These are phyloP conservation scores for Leptoteleia sp. DNA, from an alignment of 1,140 invertebrate species.

Conservation along the genomic window DNA sequence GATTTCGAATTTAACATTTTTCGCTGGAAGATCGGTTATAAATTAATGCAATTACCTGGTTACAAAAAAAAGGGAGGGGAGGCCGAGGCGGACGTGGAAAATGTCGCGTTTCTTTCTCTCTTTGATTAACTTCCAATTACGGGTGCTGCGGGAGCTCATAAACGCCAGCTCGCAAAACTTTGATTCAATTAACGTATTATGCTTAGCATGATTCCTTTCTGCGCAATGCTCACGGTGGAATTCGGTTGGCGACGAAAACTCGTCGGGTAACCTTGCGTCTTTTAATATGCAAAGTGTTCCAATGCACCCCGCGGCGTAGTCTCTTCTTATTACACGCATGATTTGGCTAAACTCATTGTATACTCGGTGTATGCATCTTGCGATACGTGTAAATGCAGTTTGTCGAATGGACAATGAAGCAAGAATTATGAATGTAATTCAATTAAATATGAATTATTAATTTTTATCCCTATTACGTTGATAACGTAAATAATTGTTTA, in stretches of 20 bases:
- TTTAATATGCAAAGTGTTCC: conserved; percentile 77
- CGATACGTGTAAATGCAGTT: conserved; percentile 43
- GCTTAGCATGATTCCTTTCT: conserved; percentile 43
- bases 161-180: conserved; percentile 55
- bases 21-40: conserved; percentile 70
- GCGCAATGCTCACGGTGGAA: conserved; percentile 12
- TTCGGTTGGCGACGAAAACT: conserved; percentile 38
- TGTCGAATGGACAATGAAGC: conserved; percentile 1
- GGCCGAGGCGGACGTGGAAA: conserved; percentile 4
- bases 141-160: conserved; percentile 52
- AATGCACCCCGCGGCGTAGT: conserved; percentile 55
- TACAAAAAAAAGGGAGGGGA: conserved; percentile 3
- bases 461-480: conserved; percentile 4
- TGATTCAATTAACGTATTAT: conserved; percentile 66
- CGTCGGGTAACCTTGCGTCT: conserved; percentile 65
- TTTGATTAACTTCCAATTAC: conserved; percentile 68
- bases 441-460: conserved; percentile 15
- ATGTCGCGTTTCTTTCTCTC: conserved; percentile 34
- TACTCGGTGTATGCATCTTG: conserved; percentile 39
- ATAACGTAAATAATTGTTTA: not conserved
- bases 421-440: conserved; percentile 42
- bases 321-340: conserved; percentile 63
- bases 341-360: conserved; percentile 60
- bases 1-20: conserved; percentile 68
- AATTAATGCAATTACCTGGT: conserved; percentile 75